phyloP scores from a whole-genome alignment of 2,113 vertebrate genomes.

The Amphiprion percula region DNA sequence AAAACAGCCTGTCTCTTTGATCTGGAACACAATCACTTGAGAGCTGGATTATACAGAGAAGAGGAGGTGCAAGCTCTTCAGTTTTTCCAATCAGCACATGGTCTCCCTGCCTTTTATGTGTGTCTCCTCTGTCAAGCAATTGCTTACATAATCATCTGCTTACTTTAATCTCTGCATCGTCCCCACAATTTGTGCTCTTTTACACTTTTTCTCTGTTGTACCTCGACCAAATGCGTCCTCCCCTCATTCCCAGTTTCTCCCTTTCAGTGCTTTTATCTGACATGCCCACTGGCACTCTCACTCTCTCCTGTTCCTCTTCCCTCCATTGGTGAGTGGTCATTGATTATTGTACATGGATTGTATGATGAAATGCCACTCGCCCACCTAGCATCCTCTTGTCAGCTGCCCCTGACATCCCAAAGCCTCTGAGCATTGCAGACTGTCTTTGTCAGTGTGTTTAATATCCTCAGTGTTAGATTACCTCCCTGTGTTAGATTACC shows the following conservation, averaged over 20 bases:
- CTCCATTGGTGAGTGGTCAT: slow-evolving; percentile 67
- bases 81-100: slow-evolving; percentile 53
- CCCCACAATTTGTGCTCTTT: slow-evolving; percentile 44
- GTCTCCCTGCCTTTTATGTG: slow-evolving; percentile 53
- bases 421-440: slow-evolving; percentile 42
- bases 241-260: slow-evolving; percentile 47
- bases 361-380: slow-evolving; percentile 75
- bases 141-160: slow-evolving; percentile 70
- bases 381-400: slow-evolving; percentile 71
- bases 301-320: slow-evolving; percentile 46
- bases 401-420: slow-evolving; percentile 60
- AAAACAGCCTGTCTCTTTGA: slow-evolving; percentile 55
- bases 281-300: slow-evolving; percentile 59
- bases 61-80: slow-evolving; percentile 55
- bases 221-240: slow-evolving; percentile 14
- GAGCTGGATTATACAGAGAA: slow-evolving; percentile 48
- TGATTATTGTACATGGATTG: slow-evolving; percentile 71
- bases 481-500: neutral
- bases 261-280: slow-evolving; percentile 68
- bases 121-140: slow-evolving; percentile 53
- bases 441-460: slow-evolving; percentile 29
- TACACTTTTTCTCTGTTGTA: neutral
- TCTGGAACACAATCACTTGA: slow-evolving; percentile 42
- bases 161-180: slow-evolving; percentile 55
- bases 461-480: slow-evolving; percentile 10